phyloP scores from a whole-genome alignment of 2,797 vertebrate species.

The Rousettus madagascariensis region DNA sequence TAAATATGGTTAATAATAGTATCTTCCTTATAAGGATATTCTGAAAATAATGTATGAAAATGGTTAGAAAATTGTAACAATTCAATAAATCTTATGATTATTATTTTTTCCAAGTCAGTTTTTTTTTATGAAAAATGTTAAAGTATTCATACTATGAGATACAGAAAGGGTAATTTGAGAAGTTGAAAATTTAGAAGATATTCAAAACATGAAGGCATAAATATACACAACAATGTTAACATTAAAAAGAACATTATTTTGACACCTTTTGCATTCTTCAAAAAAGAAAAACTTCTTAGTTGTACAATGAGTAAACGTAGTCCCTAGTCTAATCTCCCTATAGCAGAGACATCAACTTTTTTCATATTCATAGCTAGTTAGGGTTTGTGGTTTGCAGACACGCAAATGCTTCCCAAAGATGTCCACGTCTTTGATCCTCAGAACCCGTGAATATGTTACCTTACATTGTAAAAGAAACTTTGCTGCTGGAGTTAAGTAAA shows the following conservation, averaged over 20 bases:
- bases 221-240: background rate
- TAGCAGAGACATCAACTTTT: background rate
- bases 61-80: background rate
- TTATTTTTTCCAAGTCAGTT: background rate
- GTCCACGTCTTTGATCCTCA: background rate
- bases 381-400: background rate
- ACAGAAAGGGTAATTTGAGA: background rate
- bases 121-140: background rate
- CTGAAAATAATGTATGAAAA: background rate
- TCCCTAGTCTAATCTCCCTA: background rate
- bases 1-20: background rate
- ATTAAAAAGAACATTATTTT: background rate
- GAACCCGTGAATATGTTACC: background rate
- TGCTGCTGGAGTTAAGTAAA: background rate
- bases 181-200: background rate
- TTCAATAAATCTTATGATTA: background rate
- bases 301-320: background rate
- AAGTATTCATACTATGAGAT: background rate
- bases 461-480: background rate
- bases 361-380: background rate
- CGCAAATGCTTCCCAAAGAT: background rate
- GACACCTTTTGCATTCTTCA: background rate
- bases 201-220: background rate
- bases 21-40: background rate
- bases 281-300: background rate